Base-by-base conservation (phyloP, 92 coral and sea anemone genomes). In the Metridium senile region DNA sequence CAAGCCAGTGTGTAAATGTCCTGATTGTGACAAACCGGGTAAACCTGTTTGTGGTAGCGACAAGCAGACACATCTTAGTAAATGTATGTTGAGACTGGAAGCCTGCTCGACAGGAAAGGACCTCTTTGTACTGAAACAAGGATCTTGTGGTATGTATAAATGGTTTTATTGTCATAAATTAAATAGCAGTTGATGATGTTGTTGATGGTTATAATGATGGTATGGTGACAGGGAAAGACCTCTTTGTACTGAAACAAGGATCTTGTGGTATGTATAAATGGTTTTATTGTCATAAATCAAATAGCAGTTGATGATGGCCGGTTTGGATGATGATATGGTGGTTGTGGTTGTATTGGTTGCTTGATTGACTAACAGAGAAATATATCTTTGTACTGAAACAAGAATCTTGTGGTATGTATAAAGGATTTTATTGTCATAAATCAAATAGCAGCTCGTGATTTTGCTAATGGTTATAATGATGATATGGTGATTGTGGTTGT, bases 1-100 rank as follows among this genome's bases (percentile, higher is more conserved):
- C 83, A 79, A 76, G 19, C 90, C 99, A 0, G 87, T 85, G 29
- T 96, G 99, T 58, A 87, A 13, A 57, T 96, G 99, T 66, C 93
- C 99, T 0, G 9, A 52, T 13, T 96, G 99, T 71, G 76, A 92
- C 26, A 45, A 66, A 11, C 23, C 75, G n/a, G 81, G 67, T 17
- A 78, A 81, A 18, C 87, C 67, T 10, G 93, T 96, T 13, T 96
- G 99, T 58, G 99, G 93, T 23, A 83, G 69, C 56, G 92, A 96
- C 66, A 88, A 88, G 54, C 80, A 49, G 33, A 43, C 86, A 1
- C 88, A 96, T 75, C 39, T 31, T 23, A 96, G 85, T 72, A 81
- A 89, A 66, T 96, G 99, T 54, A 9, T 52, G 52, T 84, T 96
- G 97, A 87, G 86, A 49, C 47, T 78, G 0, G 87, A 85, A 66